Percentiles rank a stretch among this genome's conserved stretches.
These are phyloP conservation scores for Yasuhikotakia modesta DNA, from an alignment of 2,797 vertebrate species.

Conservation along the genomic window DNA sequence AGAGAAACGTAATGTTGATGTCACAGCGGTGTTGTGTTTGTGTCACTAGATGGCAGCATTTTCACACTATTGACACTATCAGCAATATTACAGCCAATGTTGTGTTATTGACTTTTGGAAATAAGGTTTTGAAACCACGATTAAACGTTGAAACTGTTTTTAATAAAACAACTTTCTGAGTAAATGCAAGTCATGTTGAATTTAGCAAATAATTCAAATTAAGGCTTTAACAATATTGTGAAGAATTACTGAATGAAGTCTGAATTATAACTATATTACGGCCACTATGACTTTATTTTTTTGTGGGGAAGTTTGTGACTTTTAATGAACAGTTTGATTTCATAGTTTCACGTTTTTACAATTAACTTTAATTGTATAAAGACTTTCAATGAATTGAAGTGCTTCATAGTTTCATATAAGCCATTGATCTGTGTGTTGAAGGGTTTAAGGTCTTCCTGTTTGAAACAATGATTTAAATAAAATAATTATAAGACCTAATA, in stretches of 20 bases:
- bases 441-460: too few species aligned
- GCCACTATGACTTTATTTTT: too few species aligned
- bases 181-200: not conserved
- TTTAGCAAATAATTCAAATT: not conserved
- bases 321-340: not conserved
- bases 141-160: not conserved
- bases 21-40: not conserved
- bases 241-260: not conserved
- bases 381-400: too few species aligned
- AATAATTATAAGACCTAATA: not conserved
- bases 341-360: too few species aligned
- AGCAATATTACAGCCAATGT: not conserved
- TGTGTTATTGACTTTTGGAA: not conserved
- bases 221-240: not conserved
- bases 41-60: slow-evolving; percentile 66
- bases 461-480: not conserved
- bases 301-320: too few species aligned
- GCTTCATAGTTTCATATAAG: not conserved
- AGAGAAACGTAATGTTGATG: too few species aligned
- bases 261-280: too few species aligned
- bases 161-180: not conserved
- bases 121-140: not conserved
- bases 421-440: not conserved
- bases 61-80: slow-evolving; percentile 25
- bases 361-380: too few species aligned